Percentiles rank a stretch among this genome's conserved stretches.
Evolutionary conservation across 2,797 vertebrate genomes (phyloP).

Genomic region (Scolopax bukidnonensis): DNA sequence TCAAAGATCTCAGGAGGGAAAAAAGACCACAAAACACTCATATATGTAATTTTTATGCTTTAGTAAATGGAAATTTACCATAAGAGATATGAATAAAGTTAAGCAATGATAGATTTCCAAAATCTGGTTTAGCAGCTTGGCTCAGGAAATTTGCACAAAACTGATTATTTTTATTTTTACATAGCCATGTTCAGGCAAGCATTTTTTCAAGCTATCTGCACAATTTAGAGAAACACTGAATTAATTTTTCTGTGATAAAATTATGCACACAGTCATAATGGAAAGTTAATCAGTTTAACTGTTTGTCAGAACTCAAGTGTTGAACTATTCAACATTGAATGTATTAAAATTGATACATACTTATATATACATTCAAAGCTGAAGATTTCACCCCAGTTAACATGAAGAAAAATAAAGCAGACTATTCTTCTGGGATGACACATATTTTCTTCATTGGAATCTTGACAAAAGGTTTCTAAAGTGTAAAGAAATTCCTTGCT

Average conservation of each 20-base stretch:
- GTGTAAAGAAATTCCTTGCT: background rate
- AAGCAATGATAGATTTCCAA: background rate
- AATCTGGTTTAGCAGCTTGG: background rate
- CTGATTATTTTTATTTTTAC: slow-evolving; percentile 35
- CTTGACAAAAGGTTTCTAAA: background rate
- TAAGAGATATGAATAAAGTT: slow-evolving; percentile 30
- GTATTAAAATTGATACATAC: background rate
- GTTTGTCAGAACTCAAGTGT: background rate
- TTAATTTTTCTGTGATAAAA: slow-evolving; percentile 3
- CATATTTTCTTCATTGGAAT: rapidly evolving
- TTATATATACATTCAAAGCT: background rate
- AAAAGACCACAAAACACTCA: background rate
- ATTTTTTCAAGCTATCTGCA: background rate
- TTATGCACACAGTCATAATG: background rate
- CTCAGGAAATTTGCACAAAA: slow-evolving; percentile 20
- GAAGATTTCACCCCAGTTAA: background rate
- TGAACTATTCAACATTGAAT: background rate
- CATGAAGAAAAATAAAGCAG: background rate
- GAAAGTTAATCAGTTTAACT: background rate
- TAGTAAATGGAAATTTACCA: background rate
- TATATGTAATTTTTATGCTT: background rate
- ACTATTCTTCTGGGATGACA: background rate
- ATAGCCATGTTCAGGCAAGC: background rate
- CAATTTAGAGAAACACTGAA: background rate
- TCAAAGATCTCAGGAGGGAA: background rate